Conservation (phyloP, 35 echinoderm and acorn worm genomes). For the Diadema setosum region DNA sequence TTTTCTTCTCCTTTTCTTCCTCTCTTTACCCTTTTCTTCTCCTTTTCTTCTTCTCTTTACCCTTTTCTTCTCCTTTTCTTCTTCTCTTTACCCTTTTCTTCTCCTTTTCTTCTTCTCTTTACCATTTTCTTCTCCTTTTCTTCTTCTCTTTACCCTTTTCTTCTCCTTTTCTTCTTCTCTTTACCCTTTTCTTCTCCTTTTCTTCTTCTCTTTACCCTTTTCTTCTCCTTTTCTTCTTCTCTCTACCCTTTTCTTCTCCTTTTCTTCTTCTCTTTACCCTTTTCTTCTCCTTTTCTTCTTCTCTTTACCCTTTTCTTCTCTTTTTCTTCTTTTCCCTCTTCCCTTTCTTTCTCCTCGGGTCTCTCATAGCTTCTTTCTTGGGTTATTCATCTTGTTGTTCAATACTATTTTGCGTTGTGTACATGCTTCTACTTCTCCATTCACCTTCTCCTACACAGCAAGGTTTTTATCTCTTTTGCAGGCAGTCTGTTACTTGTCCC, state of each 20-base stretch:
- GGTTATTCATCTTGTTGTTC: background rate
- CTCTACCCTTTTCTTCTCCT: background rate
- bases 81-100: background rate
- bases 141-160: background rate
- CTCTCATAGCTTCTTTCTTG: background rate
- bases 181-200: background rate
- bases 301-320: background rate
- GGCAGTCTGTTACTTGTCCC: too few species aligned
- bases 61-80: background rate
- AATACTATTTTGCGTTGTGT: too few species aligned
- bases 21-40: too few species aligned
- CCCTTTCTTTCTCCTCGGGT: background rate
- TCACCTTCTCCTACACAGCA: too few species aligned
- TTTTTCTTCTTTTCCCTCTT: background rate
- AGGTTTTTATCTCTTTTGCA: too few species aligned
- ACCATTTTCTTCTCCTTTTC: background rate
- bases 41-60: too few species aligned
- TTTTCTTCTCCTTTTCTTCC: background rate
- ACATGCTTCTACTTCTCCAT: too few species aligned
- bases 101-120: background rate
- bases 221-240: background rate
- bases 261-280: too few species aligned
- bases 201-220: background rate
- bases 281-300: too few species aligned
- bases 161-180: background rate